Conservation (phyloP, 2,113 vertebrate genomes). For the Martes martes region DNA sequence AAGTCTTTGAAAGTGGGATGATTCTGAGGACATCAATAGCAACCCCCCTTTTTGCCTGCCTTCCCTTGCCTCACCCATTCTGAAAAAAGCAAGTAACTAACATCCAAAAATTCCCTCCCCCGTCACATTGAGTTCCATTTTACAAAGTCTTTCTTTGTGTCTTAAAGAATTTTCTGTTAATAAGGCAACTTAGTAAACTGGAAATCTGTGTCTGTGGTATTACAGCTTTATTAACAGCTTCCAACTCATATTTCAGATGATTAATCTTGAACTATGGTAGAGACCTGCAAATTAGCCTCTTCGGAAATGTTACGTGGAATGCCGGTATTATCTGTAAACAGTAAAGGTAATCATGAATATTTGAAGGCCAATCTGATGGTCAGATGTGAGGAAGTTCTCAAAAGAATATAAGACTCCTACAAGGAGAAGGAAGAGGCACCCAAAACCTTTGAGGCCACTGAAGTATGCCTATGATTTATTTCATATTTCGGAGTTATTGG, state of each 20-base stretch:
- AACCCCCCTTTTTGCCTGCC: background rate
- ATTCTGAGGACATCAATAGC: background rate
- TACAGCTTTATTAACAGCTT: background rate
- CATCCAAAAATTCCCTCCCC: fast-evolving
- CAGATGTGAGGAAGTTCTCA: background rate
- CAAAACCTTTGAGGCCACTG: background rate
- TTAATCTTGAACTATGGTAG: background rate
- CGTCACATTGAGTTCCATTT: fast-evolving
- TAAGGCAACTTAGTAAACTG: background rate
- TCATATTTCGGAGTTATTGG: background rate
- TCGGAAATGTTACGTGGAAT: background rate
- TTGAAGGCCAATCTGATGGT: background rate
- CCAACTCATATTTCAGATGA: background rate
- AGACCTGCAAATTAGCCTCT: background rate
- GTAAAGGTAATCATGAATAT: background rate
- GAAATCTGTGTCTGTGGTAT: background rate
- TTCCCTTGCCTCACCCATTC: fast-evolving
- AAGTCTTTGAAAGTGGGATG: background rate
- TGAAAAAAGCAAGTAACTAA: background rate
- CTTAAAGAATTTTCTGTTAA: background rate
- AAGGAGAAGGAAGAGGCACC: background rate
- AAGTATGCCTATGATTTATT: background rate
- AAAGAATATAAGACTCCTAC: background rate
- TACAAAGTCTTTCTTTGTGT: background rate
- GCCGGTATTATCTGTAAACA: background rate